phyloP scores from a whole-genome alignment of 2,797 vertebrate genomes.

The Coccyzus lansbergi region DNA sequence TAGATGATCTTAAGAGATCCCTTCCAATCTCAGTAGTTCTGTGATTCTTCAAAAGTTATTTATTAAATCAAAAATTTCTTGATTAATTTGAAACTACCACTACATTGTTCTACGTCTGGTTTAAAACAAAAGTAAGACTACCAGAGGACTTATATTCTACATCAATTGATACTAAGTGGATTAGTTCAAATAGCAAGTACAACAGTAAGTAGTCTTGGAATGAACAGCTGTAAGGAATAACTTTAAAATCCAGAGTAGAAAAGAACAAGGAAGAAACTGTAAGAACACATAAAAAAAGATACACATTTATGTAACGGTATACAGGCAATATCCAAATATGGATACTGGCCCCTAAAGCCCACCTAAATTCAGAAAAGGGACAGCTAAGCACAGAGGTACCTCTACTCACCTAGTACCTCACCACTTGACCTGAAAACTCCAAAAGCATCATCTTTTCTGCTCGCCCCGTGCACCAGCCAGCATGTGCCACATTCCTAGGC shows the following conservation, averaged over 20 bases:
- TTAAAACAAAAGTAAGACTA: not conserved
- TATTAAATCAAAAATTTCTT: not conserved
- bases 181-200: not conserved
- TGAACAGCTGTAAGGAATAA: not conserved
- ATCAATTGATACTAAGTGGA: not conserved
- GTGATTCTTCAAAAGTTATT: not conserved
- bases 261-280: not conserved
- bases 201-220: not conserved
- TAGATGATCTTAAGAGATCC: not conserved
- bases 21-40: not conserved
- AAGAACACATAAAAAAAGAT: not conserved
- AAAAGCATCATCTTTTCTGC: not conserved
- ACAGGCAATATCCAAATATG: not conserved
- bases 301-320: not conserved
- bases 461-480: not conserved
- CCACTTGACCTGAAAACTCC: not conserved
- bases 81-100: not conserved
- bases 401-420: not conserved
- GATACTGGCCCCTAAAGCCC: not conserved
- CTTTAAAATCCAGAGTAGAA: not conserved
- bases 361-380: not conserved
- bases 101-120: not conserved
- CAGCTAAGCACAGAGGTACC: not conserved
- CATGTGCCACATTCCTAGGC: rapidly evolving
- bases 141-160: not conserved